phyloP scores from a whole-genome alignment of 2,888 invertebrate genomes.

The Leistus spinibarbis region DNA sequence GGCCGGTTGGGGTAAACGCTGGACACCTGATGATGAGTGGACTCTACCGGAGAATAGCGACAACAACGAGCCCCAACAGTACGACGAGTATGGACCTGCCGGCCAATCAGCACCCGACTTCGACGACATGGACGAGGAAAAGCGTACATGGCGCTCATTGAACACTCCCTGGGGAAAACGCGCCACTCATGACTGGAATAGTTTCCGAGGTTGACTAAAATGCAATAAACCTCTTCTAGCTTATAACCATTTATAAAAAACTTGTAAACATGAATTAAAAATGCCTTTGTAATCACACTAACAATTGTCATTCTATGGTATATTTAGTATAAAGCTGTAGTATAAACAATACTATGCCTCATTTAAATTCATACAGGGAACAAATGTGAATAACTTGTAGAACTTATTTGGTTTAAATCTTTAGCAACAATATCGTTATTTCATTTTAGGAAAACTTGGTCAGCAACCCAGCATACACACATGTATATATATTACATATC shows the following conservation, averaged over 20 bases:
- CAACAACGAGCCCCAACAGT: constrained; percentile 29
- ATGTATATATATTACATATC: neutral
- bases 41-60: constrained; percentile 30
- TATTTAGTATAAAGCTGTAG: too few relatives aligned
- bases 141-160: constrained; percentile 21
- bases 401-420: too few relatives aligned
- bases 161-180: constrained; percentile 33
- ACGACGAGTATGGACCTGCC: constrained; percentile 28
- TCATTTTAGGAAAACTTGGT: too few relatives aligned
- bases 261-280: too few relatives aligned
- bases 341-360: too few relatives aligned
- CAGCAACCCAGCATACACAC: too few relatives aligned
- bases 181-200: constrained; percentile 32
- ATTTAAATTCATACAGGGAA: too few relatives aligned
- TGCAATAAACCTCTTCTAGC: neutral
- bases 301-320: too few relatives aligned
- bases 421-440: too few relatives aligned
- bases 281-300: too few relatives aligned
- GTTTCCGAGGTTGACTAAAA: constrained; percentile 24
- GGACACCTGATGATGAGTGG: constrained; percentile 27
- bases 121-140: constrained; percentile 31
- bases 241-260: neutral
- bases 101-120: constrained; percentile 18
- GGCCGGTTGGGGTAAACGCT: constrained; percentile 33
- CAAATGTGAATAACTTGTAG: too few relatives aligned